A percentile compares a stretch with the other conserved stretches of the same genome.
Conservation (phyloP, 2,113 vertebrate genomes). For the Lethenteron camtschaticum region DNA sequence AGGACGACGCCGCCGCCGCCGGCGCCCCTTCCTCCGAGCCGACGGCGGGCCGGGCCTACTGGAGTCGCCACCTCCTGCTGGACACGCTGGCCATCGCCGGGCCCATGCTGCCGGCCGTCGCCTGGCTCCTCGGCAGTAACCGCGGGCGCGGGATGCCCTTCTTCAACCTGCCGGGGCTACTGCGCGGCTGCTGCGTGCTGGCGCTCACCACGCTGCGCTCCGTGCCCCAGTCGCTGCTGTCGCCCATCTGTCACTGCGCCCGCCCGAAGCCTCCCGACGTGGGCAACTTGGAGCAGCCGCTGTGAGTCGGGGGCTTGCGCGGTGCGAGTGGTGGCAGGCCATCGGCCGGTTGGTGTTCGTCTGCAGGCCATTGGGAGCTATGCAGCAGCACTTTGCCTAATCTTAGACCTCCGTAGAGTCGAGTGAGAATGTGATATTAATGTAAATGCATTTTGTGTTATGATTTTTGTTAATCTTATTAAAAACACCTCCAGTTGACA, state of each 20-base stretch:
- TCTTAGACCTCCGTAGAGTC: too few relatives aligned
- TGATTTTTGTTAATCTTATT: too few relatives aligned
- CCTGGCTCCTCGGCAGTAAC: neutral
- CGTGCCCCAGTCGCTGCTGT: conserved; percentile 4
- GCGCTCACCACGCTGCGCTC: neutral
- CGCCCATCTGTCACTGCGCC: neutral
- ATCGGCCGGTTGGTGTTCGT: too few relatives aligned
- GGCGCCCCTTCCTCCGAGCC: too few relatives aligned
- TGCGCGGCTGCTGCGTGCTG: conserved; percentile 6
- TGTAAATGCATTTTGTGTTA: too few relatives aligned
- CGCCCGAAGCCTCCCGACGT: neutral
- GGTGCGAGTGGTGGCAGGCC: too few relatives aligned
- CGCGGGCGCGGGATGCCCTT: neutral
- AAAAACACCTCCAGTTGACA: too few relatives aligned
- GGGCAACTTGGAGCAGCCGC: too few relatives aligned
- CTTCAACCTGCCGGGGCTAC: conserved; percentile 3
- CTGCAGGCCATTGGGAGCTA: too few relatives aligned
- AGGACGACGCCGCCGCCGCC: neutral
- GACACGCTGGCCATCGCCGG: neutral
- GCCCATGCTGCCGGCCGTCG: conserved; percentile 1
- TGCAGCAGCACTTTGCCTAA: too few relatives aligned
- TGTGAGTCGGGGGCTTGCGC: too few relatives aligned
- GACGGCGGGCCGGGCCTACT: neutral
- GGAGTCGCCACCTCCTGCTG: conserved; percentile 5
- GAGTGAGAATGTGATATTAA: too few relatives aligned